Base-by-base conservation (phyloP, 2,888 invertebrate genomes). In the Cenopis cana region DNA sequence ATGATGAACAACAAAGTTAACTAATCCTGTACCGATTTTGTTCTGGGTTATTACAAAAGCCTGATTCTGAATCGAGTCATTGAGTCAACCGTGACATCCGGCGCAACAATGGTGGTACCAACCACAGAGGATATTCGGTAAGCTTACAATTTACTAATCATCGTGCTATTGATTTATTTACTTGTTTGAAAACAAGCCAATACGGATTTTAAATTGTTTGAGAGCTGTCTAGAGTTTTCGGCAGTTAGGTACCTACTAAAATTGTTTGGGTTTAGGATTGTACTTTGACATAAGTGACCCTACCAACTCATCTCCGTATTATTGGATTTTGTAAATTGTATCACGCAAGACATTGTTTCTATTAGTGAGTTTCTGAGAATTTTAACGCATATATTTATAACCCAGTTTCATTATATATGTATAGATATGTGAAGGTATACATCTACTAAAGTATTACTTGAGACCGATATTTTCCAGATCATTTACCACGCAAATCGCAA, bases 81-180 rank as follows among this genome's bases (percentile, higher is more conserved):
- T 70, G 65, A 70, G 50, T n/a, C 20, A 17, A 65, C 46, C 69
- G 36, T 70, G 59, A 64, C 49, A 52, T 70, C 69, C 69, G 65
- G 17, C 14, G 12, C 33, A 41, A 70, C 69, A 59, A 59, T 70
- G 46, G 33, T 33, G 3, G 33, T 33, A 33, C 33, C 33, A 33
- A 33, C 33, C 33, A 17, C 41, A n/a, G 8, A 50, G 69, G 69
- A 70, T 70, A 33, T 70, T 38, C 65, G 69, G 59, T 59, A 65
- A 65, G 59, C 59, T 20, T 59, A 14, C 50, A 12, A 54, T 59
- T 62, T 20, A 65, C 57, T 65, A 65, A 70, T 70, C 54, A 70
- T 70, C 54, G 52, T 54, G 52, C 59, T 49, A 59, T 65, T 65
- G 69, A 59, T 65, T 59, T 36, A 33, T 17, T 38, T 12, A 33